Evolutionary conservation across 1,140 invertebrate genomes (phyloP).

Genomic region (Arctopsyche grandis): DNA sequence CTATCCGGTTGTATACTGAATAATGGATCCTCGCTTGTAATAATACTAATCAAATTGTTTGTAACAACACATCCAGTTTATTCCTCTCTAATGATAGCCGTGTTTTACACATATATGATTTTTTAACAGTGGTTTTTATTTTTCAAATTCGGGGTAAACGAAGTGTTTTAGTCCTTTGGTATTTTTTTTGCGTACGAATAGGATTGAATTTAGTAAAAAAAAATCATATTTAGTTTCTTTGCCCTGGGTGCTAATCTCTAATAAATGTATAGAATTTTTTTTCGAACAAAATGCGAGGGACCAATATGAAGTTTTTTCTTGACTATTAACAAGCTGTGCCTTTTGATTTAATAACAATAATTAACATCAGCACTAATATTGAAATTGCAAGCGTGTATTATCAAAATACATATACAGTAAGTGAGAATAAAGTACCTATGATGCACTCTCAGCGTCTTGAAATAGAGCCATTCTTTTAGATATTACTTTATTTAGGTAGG

Average conservation of each 20-base stretch:
- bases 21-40: slow-evolving; percentile 62
- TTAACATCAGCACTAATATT: slow-evolving; percentile 35
- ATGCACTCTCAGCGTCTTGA: slow-evolving; percentile 28
- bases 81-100: not conserved
- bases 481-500: slow-evolving; percentile 5
- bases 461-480: slow-evolving; percentile 39
- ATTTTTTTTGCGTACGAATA: not conserved
- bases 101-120: not conserved
- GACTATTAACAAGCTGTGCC: slow-evolving; percentile 13
- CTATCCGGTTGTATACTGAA: not conserved
- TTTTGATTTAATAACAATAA: slow-evolving; percentile 25
- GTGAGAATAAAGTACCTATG: slow-evolving; percentile 43
- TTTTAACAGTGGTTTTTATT: not conserved
- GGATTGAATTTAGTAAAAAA: not conserved
- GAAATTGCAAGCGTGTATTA: slow-evolving; percentile 27
- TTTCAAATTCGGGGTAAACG: not conserved
- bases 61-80: slow-evolving; percentile 6
- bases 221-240: not conserved
- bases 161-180: not conserved
- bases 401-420: slow-evolving; percentile 20
- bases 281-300: slow-evolving; percentile 53
- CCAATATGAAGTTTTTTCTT: slow-evolving; percentile 47
- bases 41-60: slow-evolving; percentile 63
- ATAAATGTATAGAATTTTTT: slow-evolving; percentile 3
- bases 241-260: not conserved